Base-by-base conservation (phyloP, 2,888 invertebrate species). In the Patella caerulea region DNA sequence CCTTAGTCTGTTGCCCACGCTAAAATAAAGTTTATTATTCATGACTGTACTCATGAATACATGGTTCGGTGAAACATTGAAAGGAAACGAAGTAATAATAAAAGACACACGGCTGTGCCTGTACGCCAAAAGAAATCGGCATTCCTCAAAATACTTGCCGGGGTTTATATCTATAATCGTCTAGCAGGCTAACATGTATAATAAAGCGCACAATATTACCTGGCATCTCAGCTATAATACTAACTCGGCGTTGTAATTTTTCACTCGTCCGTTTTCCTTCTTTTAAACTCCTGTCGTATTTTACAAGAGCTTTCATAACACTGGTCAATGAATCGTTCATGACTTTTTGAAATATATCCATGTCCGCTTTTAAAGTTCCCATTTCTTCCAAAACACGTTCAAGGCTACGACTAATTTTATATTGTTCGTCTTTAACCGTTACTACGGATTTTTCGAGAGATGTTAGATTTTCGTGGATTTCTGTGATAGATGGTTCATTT, bases 291-390 rank as follows among this genome's bases (percentile, higher is more conserved):
- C 24, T 65, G 24, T 65, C 65, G 19, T 65, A 24, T 24, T 65
- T 65, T 9, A 24, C 19, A 12, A 65, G 12, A 11, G 19, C 24
- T 65, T 65, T 65, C 65, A 65, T 65, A 1, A 65, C 65, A 65
- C 24, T 24, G 24, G 65, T 65, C 19, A 65, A 1, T 65, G 65
- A 65, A 12, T 65, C 65, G 65, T 65, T 65, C 24, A 65, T 65
- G 15, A 24, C 19, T 19, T 24, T 65, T 65, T 65, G 65, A 15
- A 65, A 65, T 14, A 24, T 19, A 12, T 14, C 24, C 65, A 65
- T 65, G 19, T 65, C 65, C 19, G 65, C 65, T 65, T 24, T 65
- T 65, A 65, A 65, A 24, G 65, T 65, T 24, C 65, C 65, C 65
- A 65, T 65, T 65, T 65, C 65, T 24, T 65, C 65, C 24, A 65